Base-by-base conservation (phyloP, 2,888 invertebrate genomes). In the Oligia fasciuncula region DNA sequence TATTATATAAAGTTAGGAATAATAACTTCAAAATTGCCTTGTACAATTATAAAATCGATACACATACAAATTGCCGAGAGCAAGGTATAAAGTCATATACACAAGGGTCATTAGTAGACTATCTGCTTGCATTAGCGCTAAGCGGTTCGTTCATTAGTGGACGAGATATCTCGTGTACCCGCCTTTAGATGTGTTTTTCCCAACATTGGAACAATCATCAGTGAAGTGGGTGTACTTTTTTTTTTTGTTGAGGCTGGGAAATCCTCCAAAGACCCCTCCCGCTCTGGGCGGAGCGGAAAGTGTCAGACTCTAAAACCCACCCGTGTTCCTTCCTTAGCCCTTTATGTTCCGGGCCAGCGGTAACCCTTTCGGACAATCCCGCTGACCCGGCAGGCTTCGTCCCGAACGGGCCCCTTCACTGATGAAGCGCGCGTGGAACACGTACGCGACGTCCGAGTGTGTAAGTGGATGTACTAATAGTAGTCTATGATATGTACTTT, bases 111-210 rank as follows among this genome's bases (percentile, higher is more conserved):
- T 89, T 91, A 91, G 74, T 35, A 17, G 72, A 79, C 81, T 89
- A 90, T 89, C 90, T 69, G 76, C 68, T 35, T 84, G 86, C 90
- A 89, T 89, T 90, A 86, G 77, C 79, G 87, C 84, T 90, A 90
- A 90, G 84, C 91, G 88, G 23, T 88, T 83, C 57, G 85, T 88
- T 87, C 89, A 91, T 90, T 91, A 91, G 87, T 80, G 65, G 62
- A 19, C 77, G 70, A 72, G 81, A 81, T 87, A 80, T 75, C 73
- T 75, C 72, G 78, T 84, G 74, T 79, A 2, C 40, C 62, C 6
- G 70, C 65, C 77, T 76, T 80, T 84, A 75, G 43, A 35, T 78
- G 51, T 69, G 77, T 82, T 84, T 80, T 81, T 83, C 17, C 51
- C 13, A 66, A 79, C 57, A 74, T 63, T 13, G 17, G 46, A 70